Base-by-base conservation (phyloP, 2,797 vertebrate species). In the Echiichthys vipera region DNA sequence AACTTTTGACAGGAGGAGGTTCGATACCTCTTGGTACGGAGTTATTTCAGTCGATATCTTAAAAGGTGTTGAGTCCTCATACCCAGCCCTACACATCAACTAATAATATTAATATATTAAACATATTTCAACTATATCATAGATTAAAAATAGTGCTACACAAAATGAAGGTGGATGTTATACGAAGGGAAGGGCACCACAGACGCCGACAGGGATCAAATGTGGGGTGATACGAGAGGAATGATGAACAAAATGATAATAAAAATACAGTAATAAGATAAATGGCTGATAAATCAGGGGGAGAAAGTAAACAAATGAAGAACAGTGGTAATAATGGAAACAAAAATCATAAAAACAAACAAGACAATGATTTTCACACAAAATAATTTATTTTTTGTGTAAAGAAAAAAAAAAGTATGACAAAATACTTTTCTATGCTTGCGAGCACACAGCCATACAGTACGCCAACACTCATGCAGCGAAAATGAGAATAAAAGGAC, bases 331-430 rank as follows among this genome's bases (percentile, higher is more conserved):
- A 79, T 55, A 89, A 92, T 86, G 81, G 81, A 83, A 81, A 84
- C 46, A 49, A 20, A 93, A 91, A 87, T 84, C 71, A 92, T 88
- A 92, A 94, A 92, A 93, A 93, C 85, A 89, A 93, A 93, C 89
- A 90, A 88, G 90, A 95, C 91, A 86, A 94, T 94, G 91, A 93
- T 81, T 92, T 93, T 55, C 92, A 94, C 91, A 94, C 81, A 94
- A 90, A 89, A 86, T 30, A 80, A 94, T 95, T 95, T 95, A 94
- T 95, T 95, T 93, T 85, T 88, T 81, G 80, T 86, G 83, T 71
- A 88, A 88, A 88, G 69, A 88, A 92, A 64, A 65, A 63, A 59
- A 88, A 91, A 87, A 64, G 59, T 84, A 88, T 84, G 81, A 91
- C 89, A 92, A 92, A 90, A 89, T 84, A 83, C 87, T 83, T 84